Conservation (phyloP, 2,888 invertebrate genomes). For the Drosophila mayaguana region DNA sequence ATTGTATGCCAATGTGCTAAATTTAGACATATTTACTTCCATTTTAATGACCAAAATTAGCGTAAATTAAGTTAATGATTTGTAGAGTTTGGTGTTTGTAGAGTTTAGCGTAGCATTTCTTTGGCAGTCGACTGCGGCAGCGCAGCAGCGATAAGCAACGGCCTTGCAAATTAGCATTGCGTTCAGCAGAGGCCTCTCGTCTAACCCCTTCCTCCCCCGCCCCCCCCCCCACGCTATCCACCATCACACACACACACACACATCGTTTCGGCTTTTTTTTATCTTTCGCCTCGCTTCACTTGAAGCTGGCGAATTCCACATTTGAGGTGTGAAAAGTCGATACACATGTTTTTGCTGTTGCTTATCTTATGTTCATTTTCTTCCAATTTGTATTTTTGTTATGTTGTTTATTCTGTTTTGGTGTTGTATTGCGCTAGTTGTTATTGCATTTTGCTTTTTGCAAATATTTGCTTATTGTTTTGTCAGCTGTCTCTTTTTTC, state of each 20-base stretch:
- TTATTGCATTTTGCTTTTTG: constrained; percentile 46
- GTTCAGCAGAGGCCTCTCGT: constrained; percentile 9
- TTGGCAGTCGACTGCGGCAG: constrained; percentile 8
- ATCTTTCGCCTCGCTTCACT: constrained; percentile 52
- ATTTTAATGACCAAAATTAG: constrained; percentile 13
- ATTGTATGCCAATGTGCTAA: neutral
- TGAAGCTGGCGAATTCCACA: constrained; percentile 51
- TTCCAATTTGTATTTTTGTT: constrained; percentile 16
- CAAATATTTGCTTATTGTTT: constrained; percentile 60
- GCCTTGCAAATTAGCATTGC: constrained; percentile 73
- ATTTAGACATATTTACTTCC: neutral
- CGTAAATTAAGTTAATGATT: constrained; percentile 7
- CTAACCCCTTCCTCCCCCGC: too few species aligned
- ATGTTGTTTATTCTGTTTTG: constrained; percentile 27
- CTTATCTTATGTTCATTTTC: constrained; percentile 19
- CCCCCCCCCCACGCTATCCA: too few species aligned
- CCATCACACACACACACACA: too few species aligned
- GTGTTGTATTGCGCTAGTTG: constrained; percentile 12
- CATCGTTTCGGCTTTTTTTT: constrained; percentile 30
- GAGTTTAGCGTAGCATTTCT: constrained; percentile 53
- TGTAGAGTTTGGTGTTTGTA: constrained; percentile 5
- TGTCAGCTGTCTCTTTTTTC: constrained; percentile 38
- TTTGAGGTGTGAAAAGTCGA: constrained; percentile 69
- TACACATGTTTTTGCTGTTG: constrained; percentile 56
- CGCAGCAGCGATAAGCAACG: constrained; percentile 63